Base-by-base conservation (phyloP, 2,888 invertebrate genomes). In the Pseudolycoriella hygida region DNA sequence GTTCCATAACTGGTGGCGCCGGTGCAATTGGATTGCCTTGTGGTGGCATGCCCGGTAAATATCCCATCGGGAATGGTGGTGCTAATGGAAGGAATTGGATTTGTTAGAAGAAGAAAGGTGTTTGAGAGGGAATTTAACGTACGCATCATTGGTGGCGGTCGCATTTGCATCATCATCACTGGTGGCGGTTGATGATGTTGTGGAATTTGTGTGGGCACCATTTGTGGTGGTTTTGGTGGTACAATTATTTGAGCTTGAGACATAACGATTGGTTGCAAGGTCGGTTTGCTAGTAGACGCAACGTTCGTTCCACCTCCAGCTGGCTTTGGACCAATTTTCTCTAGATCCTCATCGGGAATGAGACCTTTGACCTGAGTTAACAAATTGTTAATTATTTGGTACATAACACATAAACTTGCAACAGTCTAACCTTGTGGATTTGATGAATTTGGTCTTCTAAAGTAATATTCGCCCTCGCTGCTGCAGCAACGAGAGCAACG, bases 371-470 rank as follows among this genome's bases (percentile, higher is more conserved):
- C 64, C 57, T 57, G 43, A 34, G 15, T 25, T 25, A 25, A 25
- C 8, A 25, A 25, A 44, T 40, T n/a, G 20, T 14, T 4, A 25
- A 12, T 4, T 17, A 1, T 17, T 47, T 56, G n/a, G n/a, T n/a
- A n/a, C n/a, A n/a, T n/a, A n/a, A n/a, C n/a, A n/a, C n/a, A n/a
- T n/a, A n/a, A n/a, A n/a, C n/a, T n/a, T n/a, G n/a, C 15, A 14
- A 34, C 34, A 34, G n/a, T n/a, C n/a, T n/a, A 18, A 40, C 86
- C 67, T 92, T 92, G 63, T 96, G 94, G 55, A 96, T 96, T 67
- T 93, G 92, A 64, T 90, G 90, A 54, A 96, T 96, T 68, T 93
- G 94, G 56, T 96, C 94, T 60, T 94, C 93, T 25, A 96, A 73
- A 2, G 93, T 92, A 57, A 96, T 92, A 61, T 93, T 92, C 1